Base-by-base conservation (phyloP, 2,888 invertebrate genomes). In the Griposia aprilina region DNA sequence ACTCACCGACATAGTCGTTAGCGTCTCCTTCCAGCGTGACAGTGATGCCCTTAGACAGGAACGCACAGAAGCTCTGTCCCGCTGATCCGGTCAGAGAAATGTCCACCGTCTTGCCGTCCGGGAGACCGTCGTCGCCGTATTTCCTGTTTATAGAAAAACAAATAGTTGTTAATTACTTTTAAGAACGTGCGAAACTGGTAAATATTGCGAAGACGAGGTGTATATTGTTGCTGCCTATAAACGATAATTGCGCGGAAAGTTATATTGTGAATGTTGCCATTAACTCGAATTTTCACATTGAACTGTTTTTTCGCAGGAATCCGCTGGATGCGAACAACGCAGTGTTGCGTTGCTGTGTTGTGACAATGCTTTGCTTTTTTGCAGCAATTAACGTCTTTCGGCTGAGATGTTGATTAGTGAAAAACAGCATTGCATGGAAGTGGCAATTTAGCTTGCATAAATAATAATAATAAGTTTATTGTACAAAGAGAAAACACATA, bases 1-100 rank as follows among this genome's bases (percentile, higher is more conserved):
- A 60, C 97, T 93, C 86, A 96, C 99, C 99, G 83, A 99, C 99
- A 94, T 99, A 99, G 94, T 99, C 99, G 93, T 99, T 99, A 52
- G 99, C 98, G 95, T 99, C 99, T 65, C 99, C 99, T 94, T 99
- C 99, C 30, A 99, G 97, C 0, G 98, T 98, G 7, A 99, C 98
- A 74, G 98, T 98, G 76, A 99, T 97, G 45, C 99, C 99, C 86
- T 98, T 98, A 0, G 98, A 98, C 90, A 99, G 97, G 97, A 99
- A 99, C 11, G 99, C 99, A 94, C 99, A 99, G 97, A 99, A 99
- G 93, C 99, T 99, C 97, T 99, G 99, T 20, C 99, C 99, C 17
- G 99, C 99, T 5, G 99, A 99, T 26, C 99, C 99, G 67, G 97
- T 98, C 86, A 99, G 97, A 60, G 97, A 97, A 76, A 99, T 98